phyloP scores from a whole-genome alignment of 2,113 vertebrate species.

The Psophia crepitans region DNA sequence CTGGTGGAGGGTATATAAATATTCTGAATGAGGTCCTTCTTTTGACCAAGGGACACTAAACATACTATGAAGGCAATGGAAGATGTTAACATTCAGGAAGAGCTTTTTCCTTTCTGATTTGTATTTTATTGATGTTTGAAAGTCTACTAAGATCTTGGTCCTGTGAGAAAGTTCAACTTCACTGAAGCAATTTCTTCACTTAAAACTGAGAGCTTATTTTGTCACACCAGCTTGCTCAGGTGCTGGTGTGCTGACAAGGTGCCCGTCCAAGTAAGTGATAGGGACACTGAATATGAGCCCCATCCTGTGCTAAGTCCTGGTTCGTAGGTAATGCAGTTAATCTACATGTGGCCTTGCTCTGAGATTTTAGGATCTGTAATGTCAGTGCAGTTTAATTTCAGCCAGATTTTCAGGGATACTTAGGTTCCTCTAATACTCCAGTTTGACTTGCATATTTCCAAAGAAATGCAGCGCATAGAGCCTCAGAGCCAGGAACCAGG shows the following conservation, averaged over 20 bases:
- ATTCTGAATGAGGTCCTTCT: neutral
- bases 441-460: neutral
- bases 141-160: neutral
- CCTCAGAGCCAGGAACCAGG: neutral
- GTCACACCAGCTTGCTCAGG: too few relatives aligned
- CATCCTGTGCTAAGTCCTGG: neutral
- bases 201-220: neutral
- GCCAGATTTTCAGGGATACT: neutral
- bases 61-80: accelerated
- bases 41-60: neutral
- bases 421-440: neutral
- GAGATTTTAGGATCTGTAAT: neutral
- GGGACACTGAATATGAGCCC: neutral
- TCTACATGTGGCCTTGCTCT: neutral
- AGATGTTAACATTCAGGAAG: neutral
- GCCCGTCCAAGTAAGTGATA: neutral
- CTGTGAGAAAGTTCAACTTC: neutral
- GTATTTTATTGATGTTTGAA: neutral
- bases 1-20: neutral
- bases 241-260: neutral
- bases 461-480: neutral
- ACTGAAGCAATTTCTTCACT: neutral
- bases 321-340: neutral
- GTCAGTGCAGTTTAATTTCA: neutral
- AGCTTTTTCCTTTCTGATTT: neutral